phyloP scores from a whole-genome alignment of 2,888 invertebrate species.

The Drosophila macrothrix region DNA sequence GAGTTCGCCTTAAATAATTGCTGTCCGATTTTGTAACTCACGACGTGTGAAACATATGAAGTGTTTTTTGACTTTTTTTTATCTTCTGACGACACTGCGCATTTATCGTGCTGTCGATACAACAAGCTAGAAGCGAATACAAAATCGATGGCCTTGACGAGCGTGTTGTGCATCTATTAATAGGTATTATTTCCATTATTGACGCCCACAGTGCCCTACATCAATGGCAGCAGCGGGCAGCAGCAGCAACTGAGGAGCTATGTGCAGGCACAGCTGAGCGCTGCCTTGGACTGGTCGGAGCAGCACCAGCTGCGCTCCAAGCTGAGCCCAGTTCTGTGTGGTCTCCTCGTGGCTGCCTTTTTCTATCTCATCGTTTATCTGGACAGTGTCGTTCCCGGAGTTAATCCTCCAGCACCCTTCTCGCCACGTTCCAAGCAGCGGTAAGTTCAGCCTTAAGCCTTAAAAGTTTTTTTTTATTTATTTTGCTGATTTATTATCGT shows the following conservation, averaged over 20 bases:
- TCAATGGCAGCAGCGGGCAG: constrained; percentile 60
- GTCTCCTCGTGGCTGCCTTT: constrained; percentile 86
- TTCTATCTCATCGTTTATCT: constrained; percentile 88
- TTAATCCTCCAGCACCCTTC: constrained; percentile 87
- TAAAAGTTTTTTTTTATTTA: not conserved
- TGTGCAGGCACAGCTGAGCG: constrained; percentile 65
- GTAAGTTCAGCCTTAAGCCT: constrained; percentile 61
- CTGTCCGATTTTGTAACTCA: constrained; percentile 15
- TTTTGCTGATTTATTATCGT: not conserved
- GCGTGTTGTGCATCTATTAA: constrained; percentile 29
- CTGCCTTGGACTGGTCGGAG: constrained; percentile 70
- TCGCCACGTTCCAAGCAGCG: constrained; percentile 86
- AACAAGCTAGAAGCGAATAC: constrained; percentile 10
- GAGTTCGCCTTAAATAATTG: constrained; percentile 28
- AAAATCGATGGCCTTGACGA: constrained; percentile 38
- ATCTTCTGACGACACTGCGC: constrained; percentile 3
- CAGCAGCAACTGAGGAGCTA: constrained; percentile 65
- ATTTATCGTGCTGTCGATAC: constrained; percentile 37
- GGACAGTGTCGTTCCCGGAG: constrained; percentile 87
- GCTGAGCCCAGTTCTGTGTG: constrained; percentile 84
- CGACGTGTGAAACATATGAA: constrained; percentile 1
- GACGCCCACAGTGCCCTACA: constrained; percentile 71
- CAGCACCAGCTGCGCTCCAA: constrained; percentile 66
- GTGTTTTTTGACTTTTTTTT: not conserved
- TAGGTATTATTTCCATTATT: constrained; percentile 27